phyloP scores from a whole-genome alignment of 2,888 invertebrate genomes.

The Clistopyga incitator region DNA sequence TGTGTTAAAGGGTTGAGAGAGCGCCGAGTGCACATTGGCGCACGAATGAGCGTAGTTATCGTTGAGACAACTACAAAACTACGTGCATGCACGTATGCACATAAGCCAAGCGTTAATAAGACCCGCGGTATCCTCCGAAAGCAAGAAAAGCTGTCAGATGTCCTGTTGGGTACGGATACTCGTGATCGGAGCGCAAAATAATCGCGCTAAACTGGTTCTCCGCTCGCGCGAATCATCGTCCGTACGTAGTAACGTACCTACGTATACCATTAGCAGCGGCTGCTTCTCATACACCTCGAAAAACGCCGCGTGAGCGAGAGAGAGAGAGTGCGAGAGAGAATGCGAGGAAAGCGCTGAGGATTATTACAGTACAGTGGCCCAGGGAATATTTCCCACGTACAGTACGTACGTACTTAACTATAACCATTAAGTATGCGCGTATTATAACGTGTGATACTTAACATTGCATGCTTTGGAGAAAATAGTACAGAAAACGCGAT shows the following conservation, averaged over 20 bases:
- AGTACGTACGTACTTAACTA: constrained; percentile 11
- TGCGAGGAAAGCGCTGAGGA: constrained; percentile 52
- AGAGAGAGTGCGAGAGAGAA: too few species aligned
- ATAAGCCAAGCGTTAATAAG: not conserved
- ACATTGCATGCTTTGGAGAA: not conserved
- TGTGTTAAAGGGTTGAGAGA: constrained; percentile 46
- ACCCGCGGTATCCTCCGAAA: not conserved
- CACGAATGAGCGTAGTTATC: not conserved
- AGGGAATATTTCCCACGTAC: constrained; percentile 64
- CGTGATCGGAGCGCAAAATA: constrained; percentile 38
- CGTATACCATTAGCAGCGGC: not conserved
- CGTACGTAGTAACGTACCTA: constrained; percentile 7
- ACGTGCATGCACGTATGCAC: not conserved
- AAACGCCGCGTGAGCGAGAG: not conserved
- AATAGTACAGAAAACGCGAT: not conserved
- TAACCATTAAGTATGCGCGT: too few species aligned
- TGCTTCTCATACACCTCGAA: not conserved
- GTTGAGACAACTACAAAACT: not conserved
- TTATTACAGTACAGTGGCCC: constrained; percentile 56
- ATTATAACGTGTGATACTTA: not conserved
- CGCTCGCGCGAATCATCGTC: constrained; percentile 58
- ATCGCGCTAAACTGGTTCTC: constrained; percentile 65
- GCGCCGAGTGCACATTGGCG: not conserved
- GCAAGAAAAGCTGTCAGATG: constrained; percentile 6
- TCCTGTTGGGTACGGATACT: not conserved